Evolutionary conservation across 35 echinoderm and acorn worm genomes (phyloP).

Genomic region (Amphiura filiformis): DNA sequence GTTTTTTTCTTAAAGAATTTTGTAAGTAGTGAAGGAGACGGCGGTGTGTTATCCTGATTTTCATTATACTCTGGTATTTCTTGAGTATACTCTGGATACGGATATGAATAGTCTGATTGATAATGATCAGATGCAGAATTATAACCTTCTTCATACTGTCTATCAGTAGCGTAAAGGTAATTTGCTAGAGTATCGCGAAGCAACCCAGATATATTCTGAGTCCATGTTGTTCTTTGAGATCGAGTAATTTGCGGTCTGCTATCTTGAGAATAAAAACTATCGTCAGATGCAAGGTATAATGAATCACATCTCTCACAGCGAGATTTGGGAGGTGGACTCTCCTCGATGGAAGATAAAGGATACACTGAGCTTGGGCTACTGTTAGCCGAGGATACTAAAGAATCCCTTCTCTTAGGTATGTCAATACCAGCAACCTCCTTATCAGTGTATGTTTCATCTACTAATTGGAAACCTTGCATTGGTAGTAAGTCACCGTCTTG

Average conservation of each 20-base stretch:
- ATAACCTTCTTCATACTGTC: neutral
- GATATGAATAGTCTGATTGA: neutral
- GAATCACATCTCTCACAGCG: neutral
- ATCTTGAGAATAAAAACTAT: neutral
- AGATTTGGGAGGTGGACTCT: neutral
- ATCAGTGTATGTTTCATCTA: neutral
- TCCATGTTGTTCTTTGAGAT: neutral
- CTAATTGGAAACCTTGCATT: neutral
- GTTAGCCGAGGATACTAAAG: neutral
- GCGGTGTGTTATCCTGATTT: neutral
- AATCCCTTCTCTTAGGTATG: neutral
- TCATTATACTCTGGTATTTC: neutral
- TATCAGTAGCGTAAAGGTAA: neutral
- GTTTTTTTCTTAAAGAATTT: neutral
- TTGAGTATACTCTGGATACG: neutral
- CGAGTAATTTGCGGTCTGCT: neutral
- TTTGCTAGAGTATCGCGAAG: neutral
- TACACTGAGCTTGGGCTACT: neutral
- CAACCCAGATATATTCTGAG: neutral
- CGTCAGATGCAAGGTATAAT: neutral
- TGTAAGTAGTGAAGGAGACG: neutral
- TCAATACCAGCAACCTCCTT: neutral
- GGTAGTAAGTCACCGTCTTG: neutral
- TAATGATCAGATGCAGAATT: neutral
- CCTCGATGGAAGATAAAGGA: neutral